Evolutionary conservation across 2,797 vertebrate genomes (phyloP).

Genomic region (Acrossocheilus wenchowensis): DNA sequence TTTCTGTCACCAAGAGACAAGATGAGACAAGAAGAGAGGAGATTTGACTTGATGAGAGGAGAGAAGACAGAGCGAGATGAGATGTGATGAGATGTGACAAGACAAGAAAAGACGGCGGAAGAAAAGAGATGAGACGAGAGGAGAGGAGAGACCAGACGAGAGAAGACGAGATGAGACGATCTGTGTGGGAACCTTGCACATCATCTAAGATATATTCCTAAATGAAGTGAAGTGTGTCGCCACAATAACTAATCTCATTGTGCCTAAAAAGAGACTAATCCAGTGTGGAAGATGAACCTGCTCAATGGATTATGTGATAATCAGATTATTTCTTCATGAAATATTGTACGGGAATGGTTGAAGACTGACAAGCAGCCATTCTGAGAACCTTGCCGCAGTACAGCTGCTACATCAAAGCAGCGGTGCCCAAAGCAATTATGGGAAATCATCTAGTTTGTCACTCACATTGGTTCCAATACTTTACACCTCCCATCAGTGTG

Average conservation of each 20-base stretch:
- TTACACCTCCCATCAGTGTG: slow-evolving; percentile 55
- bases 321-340: slow-evolving; percentile 58
- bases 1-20: slow-evolving; percentile 1
- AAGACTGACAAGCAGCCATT: slow-evolving; percentile 37
- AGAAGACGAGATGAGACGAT: slow-evolving; percentile 16
- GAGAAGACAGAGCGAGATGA: neutral
- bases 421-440: slow-evolving; percentile 75
- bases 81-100: neutral
- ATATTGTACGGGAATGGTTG: slow-evolving; percentile 44
- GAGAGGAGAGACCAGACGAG: neutral
- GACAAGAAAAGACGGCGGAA: slow-evolving; percentile 19
- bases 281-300: slow-evolving; percentile 46
- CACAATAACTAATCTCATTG: slow-evolving; percentile 44
- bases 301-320: slow-evolving; percentile 54
- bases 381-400: slow-evolving; percentile 43
- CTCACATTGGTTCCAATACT: slow-evolving; percentile 74
- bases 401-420: slow-evolving; percentile 71
- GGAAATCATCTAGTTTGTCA: slow-evolving; percentile 75
- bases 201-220: slow-evolving; percentile 48
- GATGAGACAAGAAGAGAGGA: neutral
- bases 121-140: slow-evolving; percentile 11
- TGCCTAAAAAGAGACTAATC: slow-evolving; percentile 55
- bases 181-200: slow-evolving; percentile 33
- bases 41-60: neutral
- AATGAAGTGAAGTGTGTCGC: slow-evolving; percentile 18